Conservation (phyloP, 2,888 invertebrate species). For the Drosophila neotestacea region DNA sequence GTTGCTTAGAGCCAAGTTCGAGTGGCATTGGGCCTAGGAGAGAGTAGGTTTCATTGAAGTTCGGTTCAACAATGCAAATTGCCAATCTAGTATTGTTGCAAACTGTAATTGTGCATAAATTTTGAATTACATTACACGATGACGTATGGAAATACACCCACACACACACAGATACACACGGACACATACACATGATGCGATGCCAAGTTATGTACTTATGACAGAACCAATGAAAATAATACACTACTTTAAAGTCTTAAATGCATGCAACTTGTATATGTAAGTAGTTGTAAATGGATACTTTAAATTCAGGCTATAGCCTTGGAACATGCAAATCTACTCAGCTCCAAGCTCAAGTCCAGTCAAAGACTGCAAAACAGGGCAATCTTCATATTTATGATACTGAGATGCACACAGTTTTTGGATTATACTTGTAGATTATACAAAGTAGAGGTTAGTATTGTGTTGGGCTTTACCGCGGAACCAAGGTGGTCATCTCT, state of each 20-base stretch:
- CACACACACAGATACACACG: conserved; percentile 10
- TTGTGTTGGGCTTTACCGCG: conserved; percentile 74
- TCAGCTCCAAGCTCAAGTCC: conserved; percentile 15
- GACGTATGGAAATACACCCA: conserved; percentile 12
- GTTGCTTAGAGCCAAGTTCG: conserved; percentile 39
- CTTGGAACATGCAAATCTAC: conserved; percentile 35
- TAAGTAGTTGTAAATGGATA: neutral
- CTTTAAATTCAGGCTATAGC: neutral
- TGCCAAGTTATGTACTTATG: conserved; percentile 3
- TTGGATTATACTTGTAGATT: conserved; percentile 5
- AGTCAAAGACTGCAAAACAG: conserved; percentile 1
- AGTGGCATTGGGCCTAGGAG: conserved; percentile 36
- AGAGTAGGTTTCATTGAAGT: conserved; percentile 31
- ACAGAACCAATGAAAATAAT: conserved; percentile 20
- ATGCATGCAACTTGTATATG: conserved; percentile 28
- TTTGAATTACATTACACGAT: conserved; percentile 31
- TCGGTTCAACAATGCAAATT: conserved; percentile 29
- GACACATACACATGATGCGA: neutral
- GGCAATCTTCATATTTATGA: conserved; percentile 7
- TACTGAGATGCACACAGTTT: conserved; percentile 15
- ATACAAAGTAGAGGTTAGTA: conserved; percentile 18
- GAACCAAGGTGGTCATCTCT: conserved; percentile 83
- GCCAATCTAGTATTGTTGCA: conserved; percentile 62
- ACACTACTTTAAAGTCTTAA: conserved; percentile 10
- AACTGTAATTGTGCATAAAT: conserved; percentile 65